These are phyloP conservation scores for Coremacera marginata DNA, from an alignment of 2,888 invertebrate species.

Conservation along the genomic window DNA sequence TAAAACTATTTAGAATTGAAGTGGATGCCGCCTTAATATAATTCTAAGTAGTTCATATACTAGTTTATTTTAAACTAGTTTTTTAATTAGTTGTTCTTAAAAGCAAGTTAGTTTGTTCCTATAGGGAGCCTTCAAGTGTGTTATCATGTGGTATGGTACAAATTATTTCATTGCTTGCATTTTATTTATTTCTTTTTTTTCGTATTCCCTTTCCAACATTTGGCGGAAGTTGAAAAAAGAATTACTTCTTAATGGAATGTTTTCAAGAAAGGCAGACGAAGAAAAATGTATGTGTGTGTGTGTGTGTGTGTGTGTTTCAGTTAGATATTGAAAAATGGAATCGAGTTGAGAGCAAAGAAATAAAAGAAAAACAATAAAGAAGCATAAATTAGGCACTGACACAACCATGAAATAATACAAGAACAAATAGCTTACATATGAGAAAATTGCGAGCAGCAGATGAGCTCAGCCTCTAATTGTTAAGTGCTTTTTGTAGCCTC, in stretches of 20 bases:
- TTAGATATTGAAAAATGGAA: neutral
- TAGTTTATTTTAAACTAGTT: too few relatives aligned
- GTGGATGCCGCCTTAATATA: too few relatives aligned
- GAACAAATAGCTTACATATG: neutral
- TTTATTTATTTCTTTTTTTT: neutral
- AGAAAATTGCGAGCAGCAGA: too few relatives aligned
- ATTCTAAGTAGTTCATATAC: too few relatives aligned
- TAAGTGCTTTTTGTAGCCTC: too few relatives aligned
- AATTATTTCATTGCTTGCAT: conserved; percentile 12
- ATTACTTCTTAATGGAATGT: too few relatives aligned
- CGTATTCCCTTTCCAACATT: neutral
- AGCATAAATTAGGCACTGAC: neutral
- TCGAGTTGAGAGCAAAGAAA: neutral
- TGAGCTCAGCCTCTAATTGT: too few relatives aligned
- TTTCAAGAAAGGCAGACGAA: too few relatives aligned
- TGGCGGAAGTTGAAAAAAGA: conserved; percentile 11
- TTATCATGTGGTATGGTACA: neutral
- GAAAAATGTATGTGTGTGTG: too few relatives aligned
- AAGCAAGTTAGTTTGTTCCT: too few relatives aligned
- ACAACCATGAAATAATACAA: neutral
- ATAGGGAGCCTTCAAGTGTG: neutral
- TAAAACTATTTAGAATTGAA: too few relatives aligned
- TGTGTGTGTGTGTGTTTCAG: neutral
- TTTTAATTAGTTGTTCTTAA: too few relatives aligned
- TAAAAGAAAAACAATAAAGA: neutral